Evolutionary conservation across 2,113 vertebrate genomes (phyloP).

Genomic region (Tretioscincus oriximinensis): DNA sequence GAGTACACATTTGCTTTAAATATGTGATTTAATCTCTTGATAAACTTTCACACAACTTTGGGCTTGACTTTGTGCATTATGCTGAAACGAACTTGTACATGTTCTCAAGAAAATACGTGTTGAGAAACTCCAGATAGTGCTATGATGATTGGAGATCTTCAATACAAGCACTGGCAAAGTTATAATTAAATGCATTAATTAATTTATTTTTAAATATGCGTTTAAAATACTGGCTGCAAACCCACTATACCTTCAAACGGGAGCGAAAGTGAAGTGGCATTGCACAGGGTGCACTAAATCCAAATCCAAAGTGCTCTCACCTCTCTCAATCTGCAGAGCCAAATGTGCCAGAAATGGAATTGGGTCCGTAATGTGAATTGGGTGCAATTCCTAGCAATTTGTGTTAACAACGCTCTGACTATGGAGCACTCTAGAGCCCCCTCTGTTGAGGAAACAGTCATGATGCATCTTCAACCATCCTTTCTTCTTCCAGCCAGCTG

Average conservation of each 20-base stretch:
- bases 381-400: too few relatives aligned
- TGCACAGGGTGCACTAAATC: neutral
- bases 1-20: slow-evolving; percentile 67
- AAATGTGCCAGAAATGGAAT: too few relatives aligned
- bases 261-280: neutral
- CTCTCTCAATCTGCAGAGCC: too few relatives aligned
- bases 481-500: too few relatives aligned
- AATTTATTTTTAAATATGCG: neutral
- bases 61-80: neutral
- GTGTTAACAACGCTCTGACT: too few relatives aligned
- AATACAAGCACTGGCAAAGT: neutral
- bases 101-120: neutral
- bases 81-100: slow-evolving; percentile 22
- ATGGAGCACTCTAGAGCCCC: too few relatives aligned
- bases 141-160: neutral
- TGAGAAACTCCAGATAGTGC: neutral
- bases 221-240: neutral
- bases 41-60: slow-evolving; percentile 58
- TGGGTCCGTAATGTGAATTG: too few relatives aligned
- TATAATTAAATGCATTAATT: neutral
- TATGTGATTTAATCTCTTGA: slow-evolving; percentile 67
- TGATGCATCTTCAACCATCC: too few relatives aligned
- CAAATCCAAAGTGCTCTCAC: too few relatives aligned
- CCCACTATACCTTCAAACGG: too few relatives aligned
- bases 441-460: too few relatives aligned